phyloP scores from a whole-genome alignment of 2,797 vertebrate species.

The Triplophysa yarkandensis region DNA sequence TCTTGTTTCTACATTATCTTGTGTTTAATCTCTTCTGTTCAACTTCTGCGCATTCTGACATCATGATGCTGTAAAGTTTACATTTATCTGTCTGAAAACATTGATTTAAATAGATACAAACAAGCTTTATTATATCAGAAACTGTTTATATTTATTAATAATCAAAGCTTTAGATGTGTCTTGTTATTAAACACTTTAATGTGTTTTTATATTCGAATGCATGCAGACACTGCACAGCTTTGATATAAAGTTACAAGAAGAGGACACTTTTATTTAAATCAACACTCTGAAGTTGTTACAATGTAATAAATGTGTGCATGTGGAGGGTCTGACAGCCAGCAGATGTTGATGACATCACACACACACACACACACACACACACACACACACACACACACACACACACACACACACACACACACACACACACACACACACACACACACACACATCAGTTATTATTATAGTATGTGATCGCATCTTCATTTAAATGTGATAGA shows the following conservation, averaged over 20 bases:
- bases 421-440: too few relatives aligned
- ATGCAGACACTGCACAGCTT: neutral
- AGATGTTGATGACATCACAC: constrained; percentile 15
- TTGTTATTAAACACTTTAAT: neutral
- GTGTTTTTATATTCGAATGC: too few relatives aligned
- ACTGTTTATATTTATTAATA: too few relatives aligned
- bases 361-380: neutral
- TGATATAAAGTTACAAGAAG: neutral
- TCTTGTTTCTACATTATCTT: neutral
- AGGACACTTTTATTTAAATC: neutral
- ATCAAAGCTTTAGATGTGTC: constrained; percentile 54
- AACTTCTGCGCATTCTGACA: constrained; percentile 19
- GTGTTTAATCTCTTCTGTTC: neutral
- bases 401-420: too few relatives aligned
- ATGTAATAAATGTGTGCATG: neutral
- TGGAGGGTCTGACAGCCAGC: constrained; percentile 5
- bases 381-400: neutral
- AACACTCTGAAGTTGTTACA: neutral
- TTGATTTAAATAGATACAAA: neutral
- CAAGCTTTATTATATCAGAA: too few relatives aligned
- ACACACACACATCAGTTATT: too few relatives aligned
- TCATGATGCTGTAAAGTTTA: too few relatives aligned
- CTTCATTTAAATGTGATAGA: too few relatives aligned
- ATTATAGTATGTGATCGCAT: too few relatives aligned
- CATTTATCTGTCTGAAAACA: too few relatives aligned